Conservation (phyloP, 2,797 vertebrate genomes). For the Novumbra hubbsi region DNA sequence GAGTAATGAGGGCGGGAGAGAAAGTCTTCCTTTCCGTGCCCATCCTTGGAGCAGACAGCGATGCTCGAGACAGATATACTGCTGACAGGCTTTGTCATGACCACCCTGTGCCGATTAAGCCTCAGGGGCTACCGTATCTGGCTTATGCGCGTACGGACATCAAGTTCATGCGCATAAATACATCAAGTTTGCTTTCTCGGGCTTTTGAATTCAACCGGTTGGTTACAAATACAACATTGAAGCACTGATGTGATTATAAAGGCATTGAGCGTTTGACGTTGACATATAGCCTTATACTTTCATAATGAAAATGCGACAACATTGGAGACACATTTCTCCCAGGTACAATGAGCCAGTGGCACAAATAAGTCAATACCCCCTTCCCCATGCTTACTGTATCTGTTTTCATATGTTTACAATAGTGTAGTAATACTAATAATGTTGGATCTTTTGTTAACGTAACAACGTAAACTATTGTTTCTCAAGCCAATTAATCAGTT, state of each 20-base stretch:
- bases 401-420: too few species aligned
- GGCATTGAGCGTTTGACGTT: not conserved
- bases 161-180: too few species aligned
- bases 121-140: conserved; percentile 33
- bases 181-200: too few species aligned
- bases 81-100: conserved; percentile 74
- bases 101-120: conserved; percentile 67
- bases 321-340: too few species aligned
- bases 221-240: not conserved
- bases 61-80: conserved; percentile 56
- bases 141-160: conserved; percentile 44
- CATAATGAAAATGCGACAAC: too few species aligned
- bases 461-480: too few species aligned
- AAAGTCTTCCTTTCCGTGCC: conserved; percentile 8
- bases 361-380: too few species aligned
- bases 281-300: not conserved
- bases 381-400: too few species aligned
- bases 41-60: conserved; percentile 28
- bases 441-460: too few species aligned
- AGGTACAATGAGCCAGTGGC: too few species aligned
- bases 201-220: conserved; percentile 29
- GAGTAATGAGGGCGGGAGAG: conserved; percentile 31
- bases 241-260: not conserved
- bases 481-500: too few species aligned
- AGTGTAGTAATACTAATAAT: too few species aligned